Conservation (phyloP, 2,888 invertebrate genomes). For the Gerosis bhagava region DNA sequence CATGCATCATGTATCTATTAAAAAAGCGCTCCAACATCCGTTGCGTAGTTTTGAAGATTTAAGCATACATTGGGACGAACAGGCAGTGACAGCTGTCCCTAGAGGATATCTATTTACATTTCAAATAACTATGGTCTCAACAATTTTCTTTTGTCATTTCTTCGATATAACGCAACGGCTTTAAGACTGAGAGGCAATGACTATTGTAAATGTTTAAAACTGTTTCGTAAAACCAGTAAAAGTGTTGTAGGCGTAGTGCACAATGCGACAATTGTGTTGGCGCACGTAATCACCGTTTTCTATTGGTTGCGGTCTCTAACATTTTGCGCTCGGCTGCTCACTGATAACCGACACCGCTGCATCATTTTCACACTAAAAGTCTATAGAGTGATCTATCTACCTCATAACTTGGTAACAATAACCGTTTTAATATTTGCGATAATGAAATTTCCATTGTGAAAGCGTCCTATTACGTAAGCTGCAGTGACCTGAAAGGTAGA, state of each 20-base stretch:
- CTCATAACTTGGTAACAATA: too few relatives aligned
- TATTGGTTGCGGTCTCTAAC: conserved; percentile 76
- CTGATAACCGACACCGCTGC: conserved; percentile 44
- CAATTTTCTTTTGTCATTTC: conserved; percentile 46
- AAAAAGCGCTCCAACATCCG: too few relatives aligned
- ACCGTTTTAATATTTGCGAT: neutral
- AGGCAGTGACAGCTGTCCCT: too few relatives aligned
- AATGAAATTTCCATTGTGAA: conserved; percentile 3
- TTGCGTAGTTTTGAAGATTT: too few relatives aligned
- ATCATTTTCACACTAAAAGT: conserved; percentile 43
- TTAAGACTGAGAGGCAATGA: conserved; percentile 51
- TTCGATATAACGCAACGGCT: conserved; percentile 65
- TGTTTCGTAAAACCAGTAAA: conserved; percentile 77
- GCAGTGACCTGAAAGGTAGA: too few relatives aligned
- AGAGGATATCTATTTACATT: too few relatives aligned
- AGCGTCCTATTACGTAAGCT: neutral
- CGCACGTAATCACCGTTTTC: conserved; percentile 77
- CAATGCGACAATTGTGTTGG: conserved; percentile 69
- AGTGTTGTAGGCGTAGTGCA: conserved; percentile 67
- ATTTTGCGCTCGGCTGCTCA: conserved; percentile 67
- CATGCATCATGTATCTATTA: too few relatives aligned
- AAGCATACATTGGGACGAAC: too few relatives aligned
- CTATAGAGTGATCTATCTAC: neutral
- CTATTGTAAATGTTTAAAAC: conserved; percentile 57
- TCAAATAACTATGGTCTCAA: too few relatives aligned